Evolutionary conservation across 2,113 vertebrate genomes (phyloP), one percentile per base, ranked within the genome.

Genomic region (Aphyosemion australe): DNA sequence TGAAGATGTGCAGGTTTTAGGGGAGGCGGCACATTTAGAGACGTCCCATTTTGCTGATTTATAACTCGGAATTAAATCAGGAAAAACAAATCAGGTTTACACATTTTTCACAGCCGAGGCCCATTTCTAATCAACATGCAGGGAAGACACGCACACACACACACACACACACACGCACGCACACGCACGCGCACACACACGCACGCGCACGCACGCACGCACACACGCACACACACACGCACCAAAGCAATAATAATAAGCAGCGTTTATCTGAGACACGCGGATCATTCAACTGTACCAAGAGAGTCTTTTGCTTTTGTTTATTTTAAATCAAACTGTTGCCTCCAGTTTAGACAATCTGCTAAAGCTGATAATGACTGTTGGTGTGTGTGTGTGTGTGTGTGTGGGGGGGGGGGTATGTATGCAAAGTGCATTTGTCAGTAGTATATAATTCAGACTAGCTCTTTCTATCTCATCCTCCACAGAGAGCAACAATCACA

Each of bases 281-380:
- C 19, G 6, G 16, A 48, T 43, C 32, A 32, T 7, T 32, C 32
- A 32, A 32, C n/a, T n/a, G n/a, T n/a, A n/a, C n/a, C n/a, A n/a
- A n/a, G 32, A 32, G 32, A 32, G 7, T 32, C 32, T 32, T 32
- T 7, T 32, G 3, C 32, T 32, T 32, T 32, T 5, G 31, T 46
- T 43, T 57, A 32, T 64, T 70, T 75, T 6, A 65, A 66, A 62
- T 75, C 64, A 66, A 70, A 79, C 52, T 39, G 71, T 46, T 63
- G 56, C 65, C 62, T 65, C 46, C 34, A n/a, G 69, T 69, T 84
- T 73, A 7, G 55, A 74, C 82, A 85, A 78, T 78, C 84, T 80
- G 82, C 72, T 65, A 42, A 78, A 76, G 74, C 83, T 83, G 82
- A 79, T 88, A 81, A 84, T 78, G 65, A 82, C 64, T 84, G 46